A percentile compares a stretch with the other conserved stretches of the same genome.
phyloP scores from a whole-genome alignment of 2,888 invertebrate species.

The Drosophila ustulata region DNA sequence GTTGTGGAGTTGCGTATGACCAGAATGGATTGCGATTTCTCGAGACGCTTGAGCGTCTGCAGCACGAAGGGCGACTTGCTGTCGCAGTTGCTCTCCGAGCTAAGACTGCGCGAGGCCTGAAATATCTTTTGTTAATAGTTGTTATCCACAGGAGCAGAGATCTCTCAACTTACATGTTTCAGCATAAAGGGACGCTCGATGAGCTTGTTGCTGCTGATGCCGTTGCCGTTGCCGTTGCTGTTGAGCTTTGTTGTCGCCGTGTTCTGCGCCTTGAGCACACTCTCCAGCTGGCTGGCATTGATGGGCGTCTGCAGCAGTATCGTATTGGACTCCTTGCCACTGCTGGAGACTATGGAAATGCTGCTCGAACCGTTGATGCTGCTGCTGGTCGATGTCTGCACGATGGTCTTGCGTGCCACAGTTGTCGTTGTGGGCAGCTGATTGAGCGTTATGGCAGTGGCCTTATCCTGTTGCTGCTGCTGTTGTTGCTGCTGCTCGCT shows the following conservation, averaged over 20 bases:
- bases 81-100: constrained; percentile 81
- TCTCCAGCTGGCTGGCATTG: constrained; percentile 84
- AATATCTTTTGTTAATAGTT: not conserved
- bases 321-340: constrained; percentile 73
- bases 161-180: constrained; percentile 73
- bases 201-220: constrained; percentile 41
- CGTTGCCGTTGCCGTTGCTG: constrained; percentile 17
- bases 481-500: constrained; percentile 77
- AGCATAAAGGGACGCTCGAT: constrained; percentile 80
- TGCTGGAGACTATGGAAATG: constrained; percentile 68
- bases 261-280: constrained; percentile 76
- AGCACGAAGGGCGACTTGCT: constrained; percentile 84
- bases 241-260: constrained; percentile 19
- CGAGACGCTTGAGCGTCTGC: constrained; percentile 85
- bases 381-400: constrained; percentile 66
- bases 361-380: constrained; percentile 34
- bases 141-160: not conserved
- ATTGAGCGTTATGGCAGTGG: constrained; percentile 80
- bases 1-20: constrained; percentile 83
- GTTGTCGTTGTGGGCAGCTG: constrained; percentile 82
- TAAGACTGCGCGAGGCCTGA: constrained; percentile 81
- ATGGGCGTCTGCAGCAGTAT: constrained; percentile 84
- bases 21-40: constrained; percentile 85
- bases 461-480: constrained; percentile 66
- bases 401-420: constrained; percentile 82